Evolutionary conservation across 2,888 invertebrate species (phyloP), one percentile per base, ranked within the genome.

Genomic region (Neria commutata): DNA sequence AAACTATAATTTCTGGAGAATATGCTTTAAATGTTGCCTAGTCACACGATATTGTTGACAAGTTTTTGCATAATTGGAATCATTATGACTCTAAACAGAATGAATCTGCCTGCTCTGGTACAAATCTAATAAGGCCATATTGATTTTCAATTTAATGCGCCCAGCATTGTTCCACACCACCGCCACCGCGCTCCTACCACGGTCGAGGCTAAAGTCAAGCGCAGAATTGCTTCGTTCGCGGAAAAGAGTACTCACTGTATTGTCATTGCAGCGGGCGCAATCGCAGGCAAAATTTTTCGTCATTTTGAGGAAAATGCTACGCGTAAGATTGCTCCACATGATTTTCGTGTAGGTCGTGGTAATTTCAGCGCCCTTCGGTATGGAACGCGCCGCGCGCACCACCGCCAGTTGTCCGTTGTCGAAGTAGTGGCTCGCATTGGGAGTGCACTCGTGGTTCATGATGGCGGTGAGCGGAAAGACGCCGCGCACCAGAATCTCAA

Each of bases 331-430:
- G 19, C 89, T 88, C 86, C 88, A 89, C 19, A 91, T 81, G 24
- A 87, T 84, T 78, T 90, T 88, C 0, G 90, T 89, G 72, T 91
- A 91, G 0, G 89, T 88, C 0, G 87, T 86, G 34, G 87, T 88
- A 49, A 91, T 87, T 64, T 86, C 83, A 29, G 86, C 87, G n/a
- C 89, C 90, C 81, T 88, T 87, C 53, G 84, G 83, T 63, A 92
- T 89, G 47, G 69, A 72, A 56, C 76, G 72, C 0, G 80, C 86
- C 1, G 91, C 89, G 64, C 87, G 84, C 21, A 90, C 81, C 16
- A 86, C 85, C 54, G 90, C 84, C 72, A 84, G 77, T 66, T 84
- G 84, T 16, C 86, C 85, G 34, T 86, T 84, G 55, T 86, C 86
- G 40, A 88, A 89, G 59, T 86, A 83, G 72, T 91, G 90, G 59